Percentiles rank a stretch among this genome's conserved stretches.
Evolutionary conservation across 2,113 vertebrate species (phyloP).

Genomic region (Terrapene triunguis): DNA sequence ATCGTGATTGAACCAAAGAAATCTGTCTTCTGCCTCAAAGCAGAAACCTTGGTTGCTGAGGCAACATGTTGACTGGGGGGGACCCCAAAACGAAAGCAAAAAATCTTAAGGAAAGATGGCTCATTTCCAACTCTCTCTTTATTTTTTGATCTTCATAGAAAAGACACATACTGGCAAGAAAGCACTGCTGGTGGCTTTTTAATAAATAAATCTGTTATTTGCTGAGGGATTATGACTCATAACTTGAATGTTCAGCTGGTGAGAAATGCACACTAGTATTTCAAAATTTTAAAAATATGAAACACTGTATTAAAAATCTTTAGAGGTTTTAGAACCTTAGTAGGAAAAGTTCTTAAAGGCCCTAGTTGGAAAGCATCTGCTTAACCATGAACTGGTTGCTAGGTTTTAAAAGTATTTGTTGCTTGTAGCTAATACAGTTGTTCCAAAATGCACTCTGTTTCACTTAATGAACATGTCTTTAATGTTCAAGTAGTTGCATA

Average conservation of each 20-base stretch:
- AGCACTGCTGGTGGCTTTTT: slow-evolving; percentile 41
- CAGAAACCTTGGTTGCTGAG: slow-evolving; percentile 78
- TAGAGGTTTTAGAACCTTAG: not conserved
- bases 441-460: slow-evolving; percentile 65
- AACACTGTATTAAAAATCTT: not conserved
- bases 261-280: slow-evolving; percentile 42
- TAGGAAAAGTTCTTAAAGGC: slow-evolving; percentile 26
- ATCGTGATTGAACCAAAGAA: slow-evolving; percentile 78
- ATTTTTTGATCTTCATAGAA: slow-evolving; percentile 5
- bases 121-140: slow-evolving; percentile 75
- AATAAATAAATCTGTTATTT: slow-evolving; percentile 77
- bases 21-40: slow-evolving; percentile 77
- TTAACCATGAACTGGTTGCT: slow-evolving; percentile 69
- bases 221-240: slow-evolving; percentile 43
- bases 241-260: slow-evolving; percentile 62
- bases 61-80: slow-evolving; percentile 72
- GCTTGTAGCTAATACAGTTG: slow-evolving; percentile 66
- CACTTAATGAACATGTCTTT: slow-evolving; percentile 67
- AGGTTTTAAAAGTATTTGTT: slow-evolving; percentile 70
- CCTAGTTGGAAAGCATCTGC: slow-evolving; percentile 46
- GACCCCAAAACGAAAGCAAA: not conserved
- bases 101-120: slow-evolving; percentile 80
- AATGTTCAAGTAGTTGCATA: slow-evolving; percentile 54
- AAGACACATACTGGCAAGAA: slow-evolving; percentile 63
- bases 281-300: slow-evolving; percentile 50